These are phyloP conservation scores for Rynchops niger DNA, from an alignment of 2,113 vertebrate species.

Conservation along the genomic window DNA sequence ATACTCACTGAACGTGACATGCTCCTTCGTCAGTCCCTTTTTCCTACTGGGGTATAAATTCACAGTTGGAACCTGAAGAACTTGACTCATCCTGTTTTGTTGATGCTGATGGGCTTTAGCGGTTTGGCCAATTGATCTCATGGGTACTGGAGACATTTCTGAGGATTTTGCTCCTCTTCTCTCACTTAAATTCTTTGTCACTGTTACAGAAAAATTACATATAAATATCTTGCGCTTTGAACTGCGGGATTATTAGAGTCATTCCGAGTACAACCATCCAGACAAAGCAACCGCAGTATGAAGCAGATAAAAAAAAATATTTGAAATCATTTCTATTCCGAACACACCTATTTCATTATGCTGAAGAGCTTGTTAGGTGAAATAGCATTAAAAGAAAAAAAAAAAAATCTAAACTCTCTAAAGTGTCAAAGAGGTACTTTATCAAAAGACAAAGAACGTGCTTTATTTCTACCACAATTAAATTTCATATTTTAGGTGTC, in stretches of 20 bases:
- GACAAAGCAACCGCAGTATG: not conserved
- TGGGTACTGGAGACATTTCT: constrained; percentile 90
- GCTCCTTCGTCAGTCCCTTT: constrained; percentile 88
- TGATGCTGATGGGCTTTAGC: constrained; percentile 80
- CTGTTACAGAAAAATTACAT: constrained; percentile 65
- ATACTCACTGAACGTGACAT: constrained; percentile 81
- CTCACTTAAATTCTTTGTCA: constrained; percentile 92
- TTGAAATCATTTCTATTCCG: not conserved
- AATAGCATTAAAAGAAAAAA: not conserved
- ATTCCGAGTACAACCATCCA: not conserved
- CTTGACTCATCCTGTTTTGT: constrained; percentile 92
- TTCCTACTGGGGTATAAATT: constrained; percentile 89
- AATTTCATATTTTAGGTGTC: not conserved
- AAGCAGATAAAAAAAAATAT: not conserved
- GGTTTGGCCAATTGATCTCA: constrained; percentile 82
- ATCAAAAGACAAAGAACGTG: not conserved
- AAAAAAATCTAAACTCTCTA: not conserved
- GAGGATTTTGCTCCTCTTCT: constrained; percentile 83
- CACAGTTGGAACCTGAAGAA: constrained; percentile 90
- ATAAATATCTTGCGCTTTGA: not conserved
- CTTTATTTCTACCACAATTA: not conserved
- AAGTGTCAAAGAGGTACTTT: not conserved
- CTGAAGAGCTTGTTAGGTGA: not conserved
- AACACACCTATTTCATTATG: not conserved
- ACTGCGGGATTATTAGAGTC: not conserved